A percentile compares a stretch with the other conserved stretches of the same genome.
These are phyloP conservation scores for Esperia sulphurella DNA, from an alignment of 2,888 invertebrate genomes.

Conservation along the genomic window DNA sequence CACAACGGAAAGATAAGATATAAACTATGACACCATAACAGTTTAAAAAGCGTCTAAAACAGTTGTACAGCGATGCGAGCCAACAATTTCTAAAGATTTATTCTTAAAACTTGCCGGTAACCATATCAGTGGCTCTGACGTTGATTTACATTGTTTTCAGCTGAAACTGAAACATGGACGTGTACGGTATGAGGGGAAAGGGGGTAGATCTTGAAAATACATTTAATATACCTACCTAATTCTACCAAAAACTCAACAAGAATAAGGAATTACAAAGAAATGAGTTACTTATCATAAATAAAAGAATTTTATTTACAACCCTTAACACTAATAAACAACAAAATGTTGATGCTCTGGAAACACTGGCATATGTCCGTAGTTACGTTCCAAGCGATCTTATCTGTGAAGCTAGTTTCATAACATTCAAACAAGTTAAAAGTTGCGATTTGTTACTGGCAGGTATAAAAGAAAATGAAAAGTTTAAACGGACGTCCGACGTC, in stretches of 20 bases:
- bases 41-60: slow-evolving; percentile 8
- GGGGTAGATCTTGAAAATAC: too few species aligned
- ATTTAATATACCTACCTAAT: too few species aligned
- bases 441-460: slow-evolving; percentile 9
- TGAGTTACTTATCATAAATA: too few species aligned
- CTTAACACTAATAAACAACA: too few species aligned
- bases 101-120: slow-evolving; percentile 20
- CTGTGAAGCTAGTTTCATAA: slow-evolving; percentile 16
- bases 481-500: not conserved
- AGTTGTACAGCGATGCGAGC: slow-evolving; percentile 18
- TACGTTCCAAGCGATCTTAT: slow-evolving; percentile 12
- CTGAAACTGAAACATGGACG: slow-evolving; percentile 7
- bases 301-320: too few species aligned
- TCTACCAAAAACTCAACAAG: too few species aligned
- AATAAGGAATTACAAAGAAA: too few species aligned
- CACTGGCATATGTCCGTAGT: too few species aligned
- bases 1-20: slow-evolving; percentile 1
- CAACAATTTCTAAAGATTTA: slow-evolving; percentile 33
- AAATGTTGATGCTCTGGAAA: too few species aligned
- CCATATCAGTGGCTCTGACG: slow-evolving; percentile 24
- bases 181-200: too few species aligned
- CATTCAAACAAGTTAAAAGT: slow-evolving; percentile 9
- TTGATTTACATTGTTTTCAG: slow-evolving; percentile 39
- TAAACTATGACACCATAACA: slow-evolving; percentile 6
- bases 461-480: slow-evolving; percentile 6